phyloP scores from a whole-genome alignment of 2,888 invertebrate genomes.

The Acanthosoma haemorrhoidale region DNA sequence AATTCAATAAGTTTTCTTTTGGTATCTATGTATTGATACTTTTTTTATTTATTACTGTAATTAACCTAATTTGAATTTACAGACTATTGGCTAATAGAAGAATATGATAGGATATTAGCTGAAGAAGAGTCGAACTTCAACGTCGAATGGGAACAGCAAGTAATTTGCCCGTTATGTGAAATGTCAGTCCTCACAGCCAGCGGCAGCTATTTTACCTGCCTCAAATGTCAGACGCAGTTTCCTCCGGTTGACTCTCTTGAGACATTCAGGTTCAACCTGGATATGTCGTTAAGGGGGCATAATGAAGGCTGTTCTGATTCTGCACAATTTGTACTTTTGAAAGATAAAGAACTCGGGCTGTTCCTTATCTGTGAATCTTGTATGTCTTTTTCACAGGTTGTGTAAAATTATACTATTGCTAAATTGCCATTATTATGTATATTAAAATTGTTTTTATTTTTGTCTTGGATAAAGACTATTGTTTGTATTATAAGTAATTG shows the following conservation, averaged over 20 bases:
- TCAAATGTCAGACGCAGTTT: slow-evolving; percentile 26
- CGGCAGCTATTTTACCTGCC: not conserved
- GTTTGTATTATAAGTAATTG: no score
- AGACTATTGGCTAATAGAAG: slow-evolving; percentile 42
- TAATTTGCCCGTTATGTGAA: slow-evolving; percentile 48
- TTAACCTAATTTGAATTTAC: not conserved
- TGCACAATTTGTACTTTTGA: slow-evolving; percentile 28
- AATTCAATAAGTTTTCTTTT: no score
- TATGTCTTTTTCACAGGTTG: slow-evolving; percentile 25
- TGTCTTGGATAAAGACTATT: not conserved
- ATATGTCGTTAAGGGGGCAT: slow-evolving; percentile 14
- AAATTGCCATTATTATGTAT: no score
- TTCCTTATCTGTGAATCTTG: slow-evolving; percentile 33
- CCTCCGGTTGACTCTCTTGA: slow-evolving; percentile 16
- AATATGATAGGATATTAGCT: slow-evolving; percentile 44
- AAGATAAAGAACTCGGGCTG: slow-evolving; percentile 29
- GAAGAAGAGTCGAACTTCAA: slow-evolving; percentile 42
- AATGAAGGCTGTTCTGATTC: slow-evolving; percentile 24
- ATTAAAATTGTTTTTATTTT: not conserved
- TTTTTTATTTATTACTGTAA: not conserved
- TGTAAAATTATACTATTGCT: no score
- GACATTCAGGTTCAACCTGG: slow-evolving; percentile 7
- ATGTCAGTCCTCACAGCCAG: slow-evolving; percentile 33
- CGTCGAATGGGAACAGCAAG: slow-evolving; percentile 40
- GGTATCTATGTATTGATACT: not conserved